phyloP scores from a whole-genome alignment of 37 sponge, comb jelly and placozoan species.

The Trichoplax adhaerens region DNA sequence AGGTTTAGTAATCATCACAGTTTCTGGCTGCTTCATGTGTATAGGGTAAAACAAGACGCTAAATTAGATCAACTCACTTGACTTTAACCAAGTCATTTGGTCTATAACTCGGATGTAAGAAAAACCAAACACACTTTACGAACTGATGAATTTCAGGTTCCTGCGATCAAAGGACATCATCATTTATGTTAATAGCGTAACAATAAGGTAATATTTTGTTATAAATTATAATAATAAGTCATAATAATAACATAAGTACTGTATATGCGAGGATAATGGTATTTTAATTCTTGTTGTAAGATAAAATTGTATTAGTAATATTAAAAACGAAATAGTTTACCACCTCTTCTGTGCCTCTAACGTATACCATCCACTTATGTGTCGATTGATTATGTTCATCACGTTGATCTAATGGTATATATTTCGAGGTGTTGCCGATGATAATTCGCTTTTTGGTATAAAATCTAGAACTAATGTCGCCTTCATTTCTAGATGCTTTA shows the following conservation, averaged over 20 bases:
- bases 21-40: too few relatives aligned
- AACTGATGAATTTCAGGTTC: conserved; percentile 43
- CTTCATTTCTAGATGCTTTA: too few relatives aligned
- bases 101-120: conserved; percentile 75
- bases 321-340: too few relatives aligned
- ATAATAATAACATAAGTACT: not conserved
- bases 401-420: conserved; percentile 2
- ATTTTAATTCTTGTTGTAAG: too few relatives aligned
- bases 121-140: conserved; percentile 50
- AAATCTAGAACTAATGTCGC: not conserved
- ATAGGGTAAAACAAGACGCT: too few relatives aligned
- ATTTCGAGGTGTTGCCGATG: conserved; percentile 72
- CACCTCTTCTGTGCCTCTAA: conserved; percentile 24
- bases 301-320: too few relatives aligned
- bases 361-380: conserved; percentile 89
- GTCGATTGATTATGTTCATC: conserved; percentile 31
- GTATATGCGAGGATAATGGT: not conserved
- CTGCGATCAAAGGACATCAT: too few relatives aligned
- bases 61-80: not conserved
- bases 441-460: conserved; percentile 22
- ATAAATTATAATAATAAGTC: not conserved
- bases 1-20: too few relatives aligned
- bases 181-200: too few relatives aligned
- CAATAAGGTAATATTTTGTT: too few relatives aligned
- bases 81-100: conserved; percentile 60